These are phyloP conservation scores for Geophilus truncorum DNA, from an alignment of 2,888 invertebrate species.

Conservation along the genomic window DNA sequence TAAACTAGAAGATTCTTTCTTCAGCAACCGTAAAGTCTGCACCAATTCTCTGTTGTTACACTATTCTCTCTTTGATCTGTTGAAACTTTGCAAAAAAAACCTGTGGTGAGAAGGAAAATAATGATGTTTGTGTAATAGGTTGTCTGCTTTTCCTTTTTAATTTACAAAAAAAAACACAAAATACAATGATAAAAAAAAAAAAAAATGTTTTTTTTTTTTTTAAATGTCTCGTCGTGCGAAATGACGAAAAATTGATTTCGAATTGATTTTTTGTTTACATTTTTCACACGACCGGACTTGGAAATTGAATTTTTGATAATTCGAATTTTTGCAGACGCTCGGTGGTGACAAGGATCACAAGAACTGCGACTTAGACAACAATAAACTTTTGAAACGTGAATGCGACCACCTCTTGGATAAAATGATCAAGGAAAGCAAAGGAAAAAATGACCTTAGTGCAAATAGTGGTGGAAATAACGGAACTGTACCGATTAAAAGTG, in stretches of 20 bases:
- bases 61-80: not conserved
- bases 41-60: not conserved
- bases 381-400: slow-evolving; percentile 36
- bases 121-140: too few species aligned
- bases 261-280: too few species aligned
- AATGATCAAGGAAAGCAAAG: slow-evolving; percentile 42
- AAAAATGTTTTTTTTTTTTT: not conserved
- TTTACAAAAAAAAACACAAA: too few species aligned
- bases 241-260: too few species aligned
- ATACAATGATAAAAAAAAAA: too few species aligned
- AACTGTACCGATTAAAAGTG: slow-evolving; percentile 32
- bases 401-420: slow-evolving; percentile 35
- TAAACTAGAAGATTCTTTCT: not conserved
- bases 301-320: not conserved
- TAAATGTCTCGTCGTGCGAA: too few species aligned
- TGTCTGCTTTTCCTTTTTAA: too few species aligned
- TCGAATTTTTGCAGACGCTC: not conserved
- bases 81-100: not conserved
- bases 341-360: slow-evolving; percentile 31
- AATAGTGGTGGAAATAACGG: slow-evolving; percentile 28
- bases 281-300: too few species aligned
- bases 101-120: not conserved
- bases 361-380: slow-evolving; percentile 34
- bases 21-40: not conserved
- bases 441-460: slow-evolving; percentile 39